Evolutionary conservation across 2,797 vertebrate genomes (phyloP).

Genomic region (Ctenopoma kingsleyae): DNA sequence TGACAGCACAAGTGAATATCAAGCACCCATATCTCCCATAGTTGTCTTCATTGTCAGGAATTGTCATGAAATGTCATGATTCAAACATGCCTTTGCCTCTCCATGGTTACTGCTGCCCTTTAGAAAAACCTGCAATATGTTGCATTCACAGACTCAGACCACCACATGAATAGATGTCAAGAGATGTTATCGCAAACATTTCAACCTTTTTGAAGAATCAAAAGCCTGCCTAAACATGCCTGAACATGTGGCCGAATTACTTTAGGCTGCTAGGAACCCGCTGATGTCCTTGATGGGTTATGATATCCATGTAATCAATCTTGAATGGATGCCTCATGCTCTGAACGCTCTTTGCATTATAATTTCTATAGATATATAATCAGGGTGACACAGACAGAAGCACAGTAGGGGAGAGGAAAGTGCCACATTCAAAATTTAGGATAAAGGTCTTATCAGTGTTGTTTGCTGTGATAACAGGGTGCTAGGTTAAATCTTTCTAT

Average conservation of each 20-base stretch:
- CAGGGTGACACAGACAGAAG: constrained; percentile 50
- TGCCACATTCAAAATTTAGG: constrained; percentile 39
- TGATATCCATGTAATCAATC: constrained; percentile 77
- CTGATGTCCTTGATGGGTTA: constrained; percentile 76
- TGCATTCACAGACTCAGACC: constrained; percentile 48
- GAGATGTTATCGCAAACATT: constrained; percentile 77
- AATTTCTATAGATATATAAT: constrained; percentile 68
- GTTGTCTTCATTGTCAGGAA: constrained; percentile 36
- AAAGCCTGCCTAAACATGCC: constrained; percentile 71
- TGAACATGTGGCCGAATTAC: constrained; percentile 72
- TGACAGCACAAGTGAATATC: constrained; percentile 25
- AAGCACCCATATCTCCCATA: constrained; percentile 9
- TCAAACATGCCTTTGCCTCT: constrained; percentile 53
- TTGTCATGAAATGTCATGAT: constrained; percentile 64
- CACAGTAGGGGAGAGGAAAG: constrained; percentile 49
- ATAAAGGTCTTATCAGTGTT: constrained; percentile 44
- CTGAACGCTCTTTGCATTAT: constrained; percentile 54
- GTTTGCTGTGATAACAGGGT: constrained; percentile 49
- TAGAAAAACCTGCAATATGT: constrained; percentile 41
- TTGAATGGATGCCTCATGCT: constrained; percentile 53
- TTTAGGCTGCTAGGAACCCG: constrained; percentile 51
- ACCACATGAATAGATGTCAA: constrained; percentile 69
- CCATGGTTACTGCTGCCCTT: constrained; percentile 68
- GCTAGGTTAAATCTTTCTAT: constrained; percentile 46
- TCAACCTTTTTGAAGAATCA: constrained; percentile 78